Percentiles rank a stretch among this genome's conserved stretches.
phyloP scores from a whole-genome alignment of 2,888 invertebrate genomes.

The Chymomyza amoena region DNA sequence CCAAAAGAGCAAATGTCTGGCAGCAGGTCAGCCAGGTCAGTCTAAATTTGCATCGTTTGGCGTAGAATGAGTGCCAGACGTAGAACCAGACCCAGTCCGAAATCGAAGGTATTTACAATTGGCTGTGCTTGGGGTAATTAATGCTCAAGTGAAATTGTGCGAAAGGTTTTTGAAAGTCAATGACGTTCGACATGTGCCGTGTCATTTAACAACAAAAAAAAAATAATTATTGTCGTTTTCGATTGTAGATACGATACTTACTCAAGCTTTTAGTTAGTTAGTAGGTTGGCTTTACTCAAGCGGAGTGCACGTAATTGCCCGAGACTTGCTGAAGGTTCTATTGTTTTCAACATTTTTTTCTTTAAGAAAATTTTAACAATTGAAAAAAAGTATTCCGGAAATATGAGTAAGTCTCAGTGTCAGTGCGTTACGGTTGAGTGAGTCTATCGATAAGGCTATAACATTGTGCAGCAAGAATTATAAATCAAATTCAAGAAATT shows the following conservation, averaged over 20 bases:
- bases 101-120: not conserved
- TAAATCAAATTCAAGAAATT: not conserved
- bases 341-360: not conserved
- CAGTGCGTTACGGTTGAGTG: not conserved
- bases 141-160: conserved; percentile 39
- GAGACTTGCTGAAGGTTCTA: not conserved
- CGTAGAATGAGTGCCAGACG: not conserved
- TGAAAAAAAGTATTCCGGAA: not conserved
- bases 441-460: not conserved
- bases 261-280: not conserved
- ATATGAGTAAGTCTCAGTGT: not conserved
- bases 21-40: conserved; percentile 14
- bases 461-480: not conserved
- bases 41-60: conserved; percentile 30
- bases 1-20: conserved; percentile 18
- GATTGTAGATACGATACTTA: not conserved
- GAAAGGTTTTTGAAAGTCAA: conserved; percentile 37
- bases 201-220: conserved; percentile 23
- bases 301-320: not conserved
- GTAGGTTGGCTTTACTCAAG: not conserved
- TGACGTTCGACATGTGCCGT: conserved; percentile 19
- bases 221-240: not conserved
- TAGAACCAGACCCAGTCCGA: not conserved
- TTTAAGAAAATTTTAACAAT: not conserved
- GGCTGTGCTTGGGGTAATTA: conserved; percentile 38